These are phyloP conservation scores for Zygogramma bicolorata DNA, from an alignment of 2,888 invertebrate genomes.

Conservation along the genomic window DNA sequence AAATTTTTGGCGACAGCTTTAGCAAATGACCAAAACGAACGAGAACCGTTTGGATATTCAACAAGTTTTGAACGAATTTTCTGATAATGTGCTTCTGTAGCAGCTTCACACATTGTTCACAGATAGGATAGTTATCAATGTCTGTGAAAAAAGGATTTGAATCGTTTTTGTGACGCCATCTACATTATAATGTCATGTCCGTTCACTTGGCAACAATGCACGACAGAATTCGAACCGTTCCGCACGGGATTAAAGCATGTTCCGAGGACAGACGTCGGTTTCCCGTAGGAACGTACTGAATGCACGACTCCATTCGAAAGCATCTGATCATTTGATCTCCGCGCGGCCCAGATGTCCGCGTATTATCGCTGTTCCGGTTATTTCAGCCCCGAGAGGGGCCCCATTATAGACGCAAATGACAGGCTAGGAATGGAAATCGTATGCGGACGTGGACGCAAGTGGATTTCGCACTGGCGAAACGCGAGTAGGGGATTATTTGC, in stretches of 20 bases:
- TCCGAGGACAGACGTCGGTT: neutral
- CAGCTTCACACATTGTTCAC: no score
- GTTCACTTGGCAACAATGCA: no score
- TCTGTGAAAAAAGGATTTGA: no score
- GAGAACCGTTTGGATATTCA: no score
- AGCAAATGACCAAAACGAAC: no score
- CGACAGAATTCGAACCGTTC: neutral
- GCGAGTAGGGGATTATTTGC: neutral
- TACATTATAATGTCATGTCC: no score
- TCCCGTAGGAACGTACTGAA: neutral
- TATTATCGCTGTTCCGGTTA: neutral
- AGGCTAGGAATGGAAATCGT: neutral
- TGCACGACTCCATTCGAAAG: neutral
- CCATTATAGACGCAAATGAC: neutral
- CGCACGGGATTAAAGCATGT: neutral
- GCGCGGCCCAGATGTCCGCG: neutral
- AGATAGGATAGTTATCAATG: no score
- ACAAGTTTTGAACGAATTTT: no score
- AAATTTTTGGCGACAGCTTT: no score
- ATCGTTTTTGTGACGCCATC: no score
- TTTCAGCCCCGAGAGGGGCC: neutral
- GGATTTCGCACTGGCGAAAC: neutral
- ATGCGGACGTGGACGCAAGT: neutral
- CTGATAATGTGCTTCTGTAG: no score
- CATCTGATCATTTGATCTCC: slow-evolving; percentile 21